Base-by-base conservation (phyloP, 2,888 invertebrate species). In the Exephanes ischioxanthus region DNA sequence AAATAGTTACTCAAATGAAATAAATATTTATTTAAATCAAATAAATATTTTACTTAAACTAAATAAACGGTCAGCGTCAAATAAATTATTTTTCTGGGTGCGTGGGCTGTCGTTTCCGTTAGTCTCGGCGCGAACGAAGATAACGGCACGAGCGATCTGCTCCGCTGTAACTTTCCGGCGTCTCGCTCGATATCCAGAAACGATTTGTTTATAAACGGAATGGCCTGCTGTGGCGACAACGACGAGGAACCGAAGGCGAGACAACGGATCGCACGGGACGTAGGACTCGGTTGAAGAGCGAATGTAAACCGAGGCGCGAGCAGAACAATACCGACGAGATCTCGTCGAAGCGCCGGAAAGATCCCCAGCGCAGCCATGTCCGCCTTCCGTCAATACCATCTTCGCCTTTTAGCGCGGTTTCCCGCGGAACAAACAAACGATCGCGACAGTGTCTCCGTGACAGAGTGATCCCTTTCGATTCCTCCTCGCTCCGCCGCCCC, bases 401-500 rank as follows among this genome's bases (percentile, higher is more conserved):
- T 22, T 41, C 45, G 45, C 77, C 84, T 84, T 81, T 81, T 78
- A 81, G 77, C 78, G 45, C 37, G 61, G 63, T 67, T 77, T 78
- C 73, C 77, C 58, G 55, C 77, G 53, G 70, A 78, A 78, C 84
- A 81, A 84, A 84, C 84, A 77, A 72, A 73, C 51, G 67, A 72
- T 58, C 48, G 53, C 51, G 58, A 61, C 63, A 53, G 22, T 51
- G 22, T 51, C 76, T 51, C 76, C 22, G 30, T 51, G 63, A 66
- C 63, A 63, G 79, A 33, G 48, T 58, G 61, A 33, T 75, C 63
- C 63, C 53, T 37, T n/a, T 30, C 51, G 22, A 22, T 72, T 26
- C 68, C 58, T 58, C 75, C 45, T 51, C 33, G 22, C 16, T n/a
- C 41, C 67, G n/a, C 19, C 33, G 41, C 67, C 55, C 22, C 30